Conservation (phyloP, 2,888 invertebrate species). For the Drosophila anomelani region DNA sequence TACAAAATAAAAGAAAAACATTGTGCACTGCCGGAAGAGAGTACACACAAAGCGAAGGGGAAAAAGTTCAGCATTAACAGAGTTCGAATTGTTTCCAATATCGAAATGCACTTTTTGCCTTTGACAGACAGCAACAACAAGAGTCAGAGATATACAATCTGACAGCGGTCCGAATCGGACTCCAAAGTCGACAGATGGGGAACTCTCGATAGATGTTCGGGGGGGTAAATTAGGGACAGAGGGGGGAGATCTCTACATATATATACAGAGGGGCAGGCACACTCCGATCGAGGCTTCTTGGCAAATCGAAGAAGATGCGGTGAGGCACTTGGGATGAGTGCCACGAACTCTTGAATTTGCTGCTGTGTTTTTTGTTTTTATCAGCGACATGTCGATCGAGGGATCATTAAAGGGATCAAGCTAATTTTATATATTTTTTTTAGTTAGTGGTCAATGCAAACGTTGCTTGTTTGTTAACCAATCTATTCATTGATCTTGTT, state of each 20-base stretch:
- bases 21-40: slow-evolving; percentile 78
- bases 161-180: slow-evolving; percentile 63
- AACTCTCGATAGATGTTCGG: slow-evolving; percentile 3
- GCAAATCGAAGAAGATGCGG: slow-evolving; percentile 48
- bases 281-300: slow-evolving; percentile 47
- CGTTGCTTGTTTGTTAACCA: background rate
- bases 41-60: slow-evolving; percentile 40
- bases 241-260: background rate
- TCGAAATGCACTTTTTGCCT: slow-evolving; percentile 65
- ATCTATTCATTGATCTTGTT: slow-evolving; percentile 6
- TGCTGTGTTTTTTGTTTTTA: slow-evolving; percentile 2
- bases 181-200: slow-evolving; percentile 49
- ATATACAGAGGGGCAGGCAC: slow-evolving; percentile 2
- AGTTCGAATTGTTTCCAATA: slow-evolving; percentile 75
- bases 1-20: slow-evolving; percentile 34
- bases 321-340: background rate
- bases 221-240: slow-evolving; percentile 8
- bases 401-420: slow-evolving; percentile 28
- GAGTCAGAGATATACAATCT: slow-evolving; percentile 65
- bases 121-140: slow-evolving; percentile 68
- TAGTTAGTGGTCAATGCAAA: slow-evolving; percentile 9
- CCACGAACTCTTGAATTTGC: background rate
- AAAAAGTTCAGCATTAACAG: slow-evolving; percentile 48
- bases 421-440: background rate
- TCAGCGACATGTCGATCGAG: slow-evolving; percentile 19